These are phyloP conservation scores for Cyanistes caeruleus DNA, from an alignment of 2,113 vertebrate genomes.

Conservation along the genomic window DNA sequence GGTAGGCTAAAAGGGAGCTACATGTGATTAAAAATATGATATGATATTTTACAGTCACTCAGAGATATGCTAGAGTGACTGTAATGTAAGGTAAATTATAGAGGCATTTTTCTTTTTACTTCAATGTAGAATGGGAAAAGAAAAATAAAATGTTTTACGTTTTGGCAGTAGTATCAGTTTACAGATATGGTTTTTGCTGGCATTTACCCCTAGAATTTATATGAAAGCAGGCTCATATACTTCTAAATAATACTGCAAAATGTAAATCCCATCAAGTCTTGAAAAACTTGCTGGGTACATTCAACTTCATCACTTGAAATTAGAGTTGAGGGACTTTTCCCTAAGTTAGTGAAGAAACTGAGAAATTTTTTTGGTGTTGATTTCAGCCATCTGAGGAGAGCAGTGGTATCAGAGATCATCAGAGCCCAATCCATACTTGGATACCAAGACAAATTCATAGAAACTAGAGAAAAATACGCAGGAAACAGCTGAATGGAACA, in stretches of 20 bases:
- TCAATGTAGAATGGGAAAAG: neutral
- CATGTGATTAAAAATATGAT: neutral
- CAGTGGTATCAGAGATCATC: neutral
- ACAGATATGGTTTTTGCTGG: neutral
- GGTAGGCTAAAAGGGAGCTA: neutral
- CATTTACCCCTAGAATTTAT: neutral
- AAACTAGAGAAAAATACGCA: neutral
- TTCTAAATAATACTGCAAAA: slow-evolving; percentile 47
- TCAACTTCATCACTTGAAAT: neutral
- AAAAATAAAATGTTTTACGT: neutral
- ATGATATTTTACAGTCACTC: too few relatives aligned
- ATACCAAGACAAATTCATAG: neutral
- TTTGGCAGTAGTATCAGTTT: neutral
- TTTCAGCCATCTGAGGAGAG: neutral
- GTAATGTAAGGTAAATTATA: neutral
- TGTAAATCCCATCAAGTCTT: neutral
- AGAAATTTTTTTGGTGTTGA: neutral
- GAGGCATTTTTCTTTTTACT: neutral
- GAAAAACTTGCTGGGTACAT: neutral
- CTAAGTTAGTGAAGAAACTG: neutral
- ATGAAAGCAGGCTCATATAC: neutral
- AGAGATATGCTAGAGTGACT: neutral
- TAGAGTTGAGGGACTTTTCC: neutral
- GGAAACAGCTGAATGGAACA: neutral
- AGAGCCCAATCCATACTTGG: neutral